Conservation (phyloP, 1,140 invertebrate genomes). For the Lepidotrigona ventralis region DNA sequence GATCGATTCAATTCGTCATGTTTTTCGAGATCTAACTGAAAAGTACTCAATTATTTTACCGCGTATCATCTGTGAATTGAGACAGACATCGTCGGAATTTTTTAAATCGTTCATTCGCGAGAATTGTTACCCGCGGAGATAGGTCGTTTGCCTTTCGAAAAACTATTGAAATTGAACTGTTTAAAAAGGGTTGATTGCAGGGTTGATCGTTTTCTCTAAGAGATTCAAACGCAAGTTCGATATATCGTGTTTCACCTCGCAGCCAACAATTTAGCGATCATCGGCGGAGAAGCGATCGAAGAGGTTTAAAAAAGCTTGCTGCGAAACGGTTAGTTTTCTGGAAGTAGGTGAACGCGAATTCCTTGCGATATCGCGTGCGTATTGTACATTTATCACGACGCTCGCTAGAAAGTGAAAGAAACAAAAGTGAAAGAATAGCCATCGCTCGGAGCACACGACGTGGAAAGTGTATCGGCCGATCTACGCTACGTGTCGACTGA, state of each 20-base stretch:
- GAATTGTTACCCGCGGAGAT: no score
- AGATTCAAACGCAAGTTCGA: background rate
- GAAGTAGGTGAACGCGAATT: conserved; percentile 27
- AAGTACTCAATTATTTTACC: no score
- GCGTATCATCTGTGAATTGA: no score
- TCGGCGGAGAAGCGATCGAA: background rate
- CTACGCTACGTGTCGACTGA: background rate
- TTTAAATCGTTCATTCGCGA: no score
- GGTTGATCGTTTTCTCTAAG: background rate
- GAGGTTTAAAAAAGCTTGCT: background rate
- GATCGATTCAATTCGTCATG: no score
- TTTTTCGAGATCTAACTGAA: no score
- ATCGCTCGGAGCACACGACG: background rate
- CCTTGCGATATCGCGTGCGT: conserved; percentile 39
- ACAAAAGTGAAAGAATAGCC: conserved; percentile 48
- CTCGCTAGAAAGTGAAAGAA: conserved; percentile 48
- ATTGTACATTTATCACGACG: conserved; percentile 28
- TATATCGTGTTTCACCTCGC: background rate
- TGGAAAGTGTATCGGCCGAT: conserved; percentile 37
- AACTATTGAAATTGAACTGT: background rate
- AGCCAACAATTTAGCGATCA: background rate
- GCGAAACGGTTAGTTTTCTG: background rate
- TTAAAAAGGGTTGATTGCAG: background rate
- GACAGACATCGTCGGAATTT: no score
- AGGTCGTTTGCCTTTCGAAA: background rate